Conservation (phyloP, 2,113 vertebrate genomes). For the Actenoides lindsayi region DNA sequence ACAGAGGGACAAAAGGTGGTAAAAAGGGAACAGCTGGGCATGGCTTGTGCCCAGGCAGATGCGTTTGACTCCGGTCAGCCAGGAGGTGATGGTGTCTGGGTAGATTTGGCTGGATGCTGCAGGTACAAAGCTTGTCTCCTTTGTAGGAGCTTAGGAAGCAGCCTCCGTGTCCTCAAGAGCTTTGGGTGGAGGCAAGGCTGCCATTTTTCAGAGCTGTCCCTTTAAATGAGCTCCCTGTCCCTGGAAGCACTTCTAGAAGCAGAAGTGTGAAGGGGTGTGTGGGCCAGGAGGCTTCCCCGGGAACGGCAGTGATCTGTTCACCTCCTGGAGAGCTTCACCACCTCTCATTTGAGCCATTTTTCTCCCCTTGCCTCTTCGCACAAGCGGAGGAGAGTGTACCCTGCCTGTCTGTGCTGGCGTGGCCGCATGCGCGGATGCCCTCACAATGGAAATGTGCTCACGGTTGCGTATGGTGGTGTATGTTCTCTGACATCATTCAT, state of each 20-base stretch:
- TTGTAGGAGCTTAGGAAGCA: not conserved
- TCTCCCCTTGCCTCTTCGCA: not conserved
- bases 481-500: conserved; percentile 24
- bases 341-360: not conserved
- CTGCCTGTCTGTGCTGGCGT: rapidly evolving
- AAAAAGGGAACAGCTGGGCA: not conserved
- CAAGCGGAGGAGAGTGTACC: not conserved
- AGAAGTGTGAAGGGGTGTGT: not conserved
- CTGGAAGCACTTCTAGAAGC: conserved; percentile 24
- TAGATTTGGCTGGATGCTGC: not conserved
- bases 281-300: not conserved
- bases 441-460: not conserved
- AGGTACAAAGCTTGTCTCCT: not conserved
- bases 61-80: not conserved
- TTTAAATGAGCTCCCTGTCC: conserved; percentile 36
- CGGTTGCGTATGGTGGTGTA: not conserved
- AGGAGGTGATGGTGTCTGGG: not conserved
- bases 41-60: not conserved
- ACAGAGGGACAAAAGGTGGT: conserved; percentile 12
- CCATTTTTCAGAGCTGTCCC: not conserved
- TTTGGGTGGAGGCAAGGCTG: not conserved
- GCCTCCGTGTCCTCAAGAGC: not conserved
- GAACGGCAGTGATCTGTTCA: not conserved
- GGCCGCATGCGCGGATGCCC: not conserved
- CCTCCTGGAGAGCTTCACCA: not conserved